These are phyloP conservation scores for Anser cygnoides DNA, from an alignment of 2,113 vertebrate genomes.

Conservation along the genomic window DNA sequence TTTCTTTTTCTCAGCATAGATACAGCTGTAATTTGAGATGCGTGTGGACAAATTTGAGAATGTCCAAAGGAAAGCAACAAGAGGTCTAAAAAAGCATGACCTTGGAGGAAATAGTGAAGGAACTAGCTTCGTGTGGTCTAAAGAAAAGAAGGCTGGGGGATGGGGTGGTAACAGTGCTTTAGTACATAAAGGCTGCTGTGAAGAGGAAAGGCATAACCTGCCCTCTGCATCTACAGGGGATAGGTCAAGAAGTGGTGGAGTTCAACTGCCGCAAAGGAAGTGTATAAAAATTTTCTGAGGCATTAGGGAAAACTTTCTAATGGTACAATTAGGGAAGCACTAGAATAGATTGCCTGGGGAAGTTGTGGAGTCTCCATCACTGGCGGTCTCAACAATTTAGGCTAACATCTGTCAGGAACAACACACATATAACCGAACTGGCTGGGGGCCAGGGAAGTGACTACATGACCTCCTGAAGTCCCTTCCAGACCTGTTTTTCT, in stretches of 20 bases:
- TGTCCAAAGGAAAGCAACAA: constrained; percentile 31
- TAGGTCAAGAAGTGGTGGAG: constrained; percentile 57
- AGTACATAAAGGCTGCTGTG: constrained; percentile 22
- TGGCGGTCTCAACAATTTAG: constrained; percentile 29
- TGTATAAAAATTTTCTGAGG: constrained; percentile 63
- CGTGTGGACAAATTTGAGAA: background rate
- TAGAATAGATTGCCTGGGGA: constrained; percentile 63
- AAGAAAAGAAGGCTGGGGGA: background rate
- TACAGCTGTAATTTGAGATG: background rate
- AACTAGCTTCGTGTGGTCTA: constrained; percentile 40
- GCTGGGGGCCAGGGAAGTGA: constrained; percentile 56
- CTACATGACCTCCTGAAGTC: constrained; percentile 54
- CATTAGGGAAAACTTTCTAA: constrained; percentile 69
- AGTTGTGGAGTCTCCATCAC: constrained; percentile 28
- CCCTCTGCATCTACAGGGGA: constrained; percentile 50
- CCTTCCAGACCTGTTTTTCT: constrained; percentile 28
- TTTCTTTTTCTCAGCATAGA: background rate
- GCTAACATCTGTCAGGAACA: constrained; percentile 58
- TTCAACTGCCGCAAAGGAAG: constrained; percentile 60
- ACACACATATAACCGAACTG: constrained; percentile 11
- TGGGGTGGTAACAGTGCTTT: background rate
- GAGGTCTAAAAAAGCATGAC: constrained; percentile 48
- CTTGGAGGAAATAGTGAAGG: constrained; percentile 35
- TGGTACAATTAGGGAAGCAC: constrained; percentile 61
- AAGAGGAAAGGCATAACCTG: constrained; percentile 31